Evolutionary conservation across 2,888 invertebrate species (phyloP), one percentile per base, ranked within the genome.

Genomic region (Drosophila kanekoi): DNA sequence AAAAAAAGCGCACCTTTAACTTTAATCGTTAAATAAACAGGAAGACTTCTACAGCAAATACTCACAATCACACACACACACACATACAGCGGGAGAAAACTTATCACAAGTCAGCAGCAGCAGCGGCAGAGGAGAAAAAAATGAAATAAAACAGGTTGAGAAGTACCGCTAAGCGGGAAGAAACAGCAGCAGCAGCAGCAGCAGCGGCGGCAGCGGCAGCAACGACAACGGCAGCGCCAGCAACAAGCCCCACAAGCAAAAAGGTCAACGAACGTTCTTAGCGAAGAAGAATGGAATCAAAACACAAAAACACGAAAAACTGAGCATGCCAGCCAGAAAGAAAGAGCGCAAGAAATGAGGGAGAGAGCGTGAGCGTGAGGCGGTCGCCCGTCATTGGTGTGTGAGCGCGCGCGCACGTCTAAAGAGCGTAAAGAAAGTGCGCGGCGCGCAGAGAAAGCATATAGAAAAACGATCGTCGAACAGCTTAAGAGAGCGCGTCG

Each of bases 211-310:
- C 58, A 38, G 40, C 23, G 57, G 51, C 35, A 49, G 28, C 28
- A 28, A 8, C 28, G 33, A 43, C 66, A 68, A 53, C 51, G 51
- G 44, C 70, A 71, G 58, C 66, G 59, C 40, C 54, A 72, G 68
- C 65, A 72, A 73, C 76, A 65, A 77, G 76, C 73, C 77, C 65
- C 72, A 70, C 62, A 71, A 76, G 71, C 61, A 80, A 83, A 72
- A 83, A 90, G 90, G 90, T 91, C 90, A 91, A 89, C 90, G 90
- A 90, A 91, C 90, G 90, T 91, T 91, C 90, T 91, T 90, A 88
- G 85, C 81, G 80, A 89, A 90, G 91, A 91, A 91, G 84, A 87
- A 83, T 86, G 89, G 90, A 90, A 91, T 91, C 90, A 91, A 91
- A 91, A 91, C 90, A 91, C 90, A 89, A 89, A 88, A 84, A 89